Conservation (phyloP, 2,797 vertebrate species). For the Psittacula echo region DNA sequence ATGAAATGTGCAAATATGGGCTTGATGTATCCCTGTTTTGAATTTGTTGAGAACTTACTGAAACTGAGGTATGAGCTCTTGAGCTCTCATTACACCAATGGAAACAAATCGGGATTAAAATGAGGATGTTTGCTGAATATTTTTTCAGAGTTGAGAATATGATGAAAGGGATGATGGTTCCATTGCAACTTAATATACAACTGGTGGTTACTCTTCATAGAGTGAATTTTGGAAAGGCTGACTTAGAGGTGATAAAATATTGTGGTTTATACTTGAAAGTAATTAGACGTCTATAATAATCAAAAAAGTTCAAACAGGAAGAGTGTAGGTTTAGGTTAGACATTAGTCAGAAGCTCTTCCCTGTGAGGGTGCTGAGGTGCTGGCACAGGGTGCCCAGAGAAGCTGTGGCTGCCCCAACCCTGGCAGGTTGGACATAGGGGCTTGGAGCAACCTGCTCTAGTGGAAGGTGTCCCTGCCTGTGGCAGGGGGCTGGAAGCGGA, state of each 20-base stretch:
- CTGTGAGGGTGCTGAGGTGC: background rate
- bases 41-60: background rate
- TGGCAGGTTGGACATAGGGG: background rate
- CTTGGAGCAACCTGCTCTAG: background rate
- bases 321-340: background rate
- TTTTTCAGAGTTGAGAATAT: background rate
- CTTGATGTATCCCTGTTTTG: background rate
- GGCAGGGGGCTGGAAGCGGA: background rate
- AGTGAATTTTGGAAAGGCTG: background rate
- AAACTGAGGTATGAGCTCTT: background rate
- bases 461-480: background rate
- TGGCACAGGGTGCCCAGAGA: background rate
- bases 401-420: background rate
- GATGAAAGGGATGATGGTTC: background rate
- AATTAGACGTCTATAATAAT: background rate
- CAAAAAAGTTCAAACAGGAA: background rate
- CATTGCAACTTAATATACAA: background rate
- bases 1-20: background rate
- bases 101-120: background rate
- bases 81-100: background rate
- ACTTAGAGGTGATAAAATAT: background rate
- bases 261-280: background rate
- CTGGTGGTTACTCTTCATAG: background rate
- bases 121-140: background rate
- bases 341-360: background rate